These are phyloP conservation scores for Tonatia bakeri DNA, from an alignment of 2,113 vertebrate genomes.

Conservation along the genomic window DNA sequence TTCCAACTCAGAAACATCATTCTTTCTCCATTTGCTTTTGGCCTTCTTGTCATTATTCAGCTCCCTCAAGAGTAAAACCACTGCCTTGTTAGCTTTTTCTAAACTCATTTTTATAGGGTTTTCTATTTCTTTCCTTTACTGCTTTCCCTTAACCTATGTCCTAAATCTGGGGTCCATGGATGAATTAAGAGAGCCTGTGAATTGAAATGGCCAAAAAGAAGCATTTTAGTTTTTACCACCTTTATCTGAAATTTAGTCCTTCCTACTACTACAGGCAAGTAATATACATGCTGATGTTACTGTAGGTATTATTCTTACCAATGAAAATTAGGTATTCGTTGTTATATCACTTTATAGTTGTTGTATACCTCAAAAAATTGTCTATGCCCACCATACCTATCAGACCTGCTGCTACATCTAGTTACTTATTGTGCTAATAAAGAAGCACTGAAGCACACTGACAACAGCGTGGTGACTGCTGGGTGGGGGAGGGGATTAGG, in stretches of 20 bases:
- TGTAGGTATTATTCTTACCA: background rate
- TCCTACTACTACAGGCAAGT: background rate
- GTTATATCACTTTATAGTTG: background rate
- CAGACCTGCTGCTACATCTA: background rate
- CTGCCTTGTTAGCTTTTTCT: background rate
- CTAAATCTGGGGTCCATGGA: background rate
- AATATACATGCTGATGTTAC: background rate
- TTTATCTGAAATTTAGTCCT: background rate
- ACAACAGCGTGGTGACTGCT: too few species aligned
- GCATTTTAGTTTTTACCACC: background rate
- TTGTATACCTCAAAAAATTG: background rate
- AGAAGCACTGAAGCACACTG: background rate
- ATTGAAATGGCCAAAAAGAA: background rate
- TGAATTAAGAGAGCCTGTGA: background rate
- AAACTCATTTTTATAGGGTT: background rate
- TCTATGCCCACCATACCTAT: background rate
- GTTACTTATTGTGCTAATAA: background rate
- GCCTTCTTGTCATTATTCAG: background rate
- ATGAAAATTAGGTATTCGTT: background rate
- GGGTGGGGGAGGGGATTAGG: too few species aligned
- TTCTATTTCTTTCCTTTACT: background rate
- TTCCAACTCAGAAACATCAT: background rate
- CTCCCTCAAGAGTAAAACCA: background rate
- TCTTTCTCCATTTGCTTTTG: background rate
- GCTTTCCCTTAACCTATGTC: background rate